Evolutionary conservation across 30 jellyfish, hydroid and myxozoan genomes (phyloP).

Genomic region (Pseudorhiza aurosa): DNA sequence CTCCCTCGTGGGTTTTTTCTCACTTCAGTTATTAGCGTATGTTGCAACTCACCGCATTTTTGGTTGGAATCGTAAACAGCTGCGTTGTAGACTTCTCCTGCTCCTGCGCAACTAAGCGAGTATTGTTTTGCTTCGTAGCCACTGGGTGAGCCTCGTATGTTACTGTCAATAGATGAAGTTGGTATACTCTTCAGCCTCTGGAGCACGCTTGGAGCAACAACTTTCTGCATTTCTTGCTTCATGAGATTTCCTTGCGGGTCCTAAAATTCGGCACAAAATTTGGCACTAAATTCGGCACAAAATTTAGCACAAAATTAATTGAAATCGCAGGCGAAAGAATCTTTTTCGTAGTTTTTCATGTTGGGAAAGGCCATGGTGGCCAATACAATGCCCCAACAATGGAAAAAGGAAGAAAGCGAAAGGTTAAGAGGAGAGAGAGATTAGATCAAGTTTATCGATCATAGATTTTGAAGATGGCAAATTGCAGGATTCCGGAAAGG

Average conservation of each 20-base stretch:
- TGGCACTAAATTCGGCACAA: too few species aligned
- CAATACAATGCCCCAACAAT: too few species aligned
- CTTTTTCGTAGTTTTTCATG: too few species aligned
- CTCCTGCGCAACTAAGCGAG: conserved; percentile 38
- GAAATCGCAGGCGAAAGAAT: too few species aligned
- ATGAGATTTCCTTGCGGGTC: conserved; percentile 32
- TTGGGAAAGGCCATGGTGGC: too few species aligned
- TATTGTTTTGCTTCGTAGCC: neutral
- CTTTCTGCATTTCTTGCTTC: conserved; percentile 30
- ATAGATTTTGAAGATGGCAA: too few species aligned
- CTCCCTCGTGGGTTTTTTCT: too few species aligned
- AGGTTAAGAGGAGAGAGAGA: too few species aligned
- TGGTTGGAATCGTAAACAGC: neutral
- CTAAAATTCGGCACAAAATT: neutral
- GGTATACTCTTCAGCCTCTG: conserved; percentile 18
- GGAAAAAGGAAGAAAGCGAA: too few species aligned
- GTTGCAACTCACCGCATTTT: conserved; percentile 36
- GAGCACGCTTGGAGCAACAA: conserved; percentile 57
- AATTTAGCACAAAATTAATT: too few species aligned
- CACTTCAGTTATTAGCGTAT: neutral
- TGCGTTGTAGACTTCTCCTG: conserved; percentile 5
- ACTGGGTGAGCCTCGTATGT: conserved; percentile 25
- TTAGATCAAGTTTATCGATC: too few species aligned
- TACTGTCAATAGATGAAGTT: conserved; percentile 14
- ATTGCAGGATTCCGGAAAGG: too few species aligned